Conservation (phyloP, 2,113 vertebrate genomes). For the Campylorhamphus procurvoides region DNA sequence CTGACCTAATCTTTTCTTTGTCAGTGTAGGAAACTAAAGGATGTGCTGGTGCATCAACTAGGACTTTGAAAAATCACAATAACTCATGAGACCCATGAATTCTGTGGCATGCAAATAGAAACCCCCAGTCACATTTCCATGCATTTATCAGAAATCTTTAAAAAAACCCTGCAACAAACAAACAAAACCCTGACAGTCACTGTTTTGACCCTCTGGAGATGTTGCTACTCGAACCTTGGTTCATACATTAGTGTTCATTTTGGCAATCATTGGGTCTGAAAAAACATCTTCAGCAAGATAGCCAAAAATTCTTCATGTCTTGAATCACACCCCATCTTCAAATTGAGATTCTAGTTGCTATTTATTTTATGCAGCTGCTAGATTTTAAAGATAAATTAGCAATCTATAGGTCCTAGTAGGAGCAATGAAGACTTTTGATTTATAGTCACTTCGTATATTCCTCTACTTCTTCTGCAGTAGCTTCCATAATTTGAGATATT, state of each 20-base stretch:
- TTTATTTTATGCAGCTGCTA: not conserved
- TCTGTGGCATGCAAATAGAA: not conserved
- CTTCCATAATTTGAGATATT: not conserved
- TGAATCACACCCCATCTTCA: not conserved
- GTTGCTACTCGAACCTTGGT: not conserved
- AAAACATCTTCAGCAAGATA: not conserved
- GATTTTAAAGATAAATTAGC: not conserved
- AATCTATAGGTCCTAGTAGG: not conserved
- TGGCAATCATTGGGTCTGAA: not conserved
- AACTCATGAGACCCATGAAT: not conserved
- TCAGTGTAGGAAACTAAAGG: not conserved
- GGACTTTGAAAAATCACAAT: rapidly evolving
- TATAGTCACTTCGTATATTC: not conserved
- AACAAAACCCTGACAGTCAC: not conserved
- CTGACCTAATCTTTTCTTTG: not conserved
- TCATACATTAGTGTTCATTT: not conserved
- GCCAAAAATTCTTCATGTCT: not conserved
- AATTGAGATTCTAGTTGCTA: not conserved
- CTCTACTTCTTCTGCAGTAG: not conserved
- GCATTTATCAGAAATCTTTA: not conserved
- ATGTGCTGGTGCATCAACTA: not conserved
- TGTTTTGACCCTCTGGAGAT: not conserved
- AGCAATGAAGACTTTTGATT: not conserved
- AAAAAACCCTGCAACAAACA: not conserved
- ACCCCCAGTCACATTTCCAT: not conserved